Evolutionary conservation across 2,113 vertebrate species (phyloP).

Genomic region (Phyllostomus discolor): DNA sequence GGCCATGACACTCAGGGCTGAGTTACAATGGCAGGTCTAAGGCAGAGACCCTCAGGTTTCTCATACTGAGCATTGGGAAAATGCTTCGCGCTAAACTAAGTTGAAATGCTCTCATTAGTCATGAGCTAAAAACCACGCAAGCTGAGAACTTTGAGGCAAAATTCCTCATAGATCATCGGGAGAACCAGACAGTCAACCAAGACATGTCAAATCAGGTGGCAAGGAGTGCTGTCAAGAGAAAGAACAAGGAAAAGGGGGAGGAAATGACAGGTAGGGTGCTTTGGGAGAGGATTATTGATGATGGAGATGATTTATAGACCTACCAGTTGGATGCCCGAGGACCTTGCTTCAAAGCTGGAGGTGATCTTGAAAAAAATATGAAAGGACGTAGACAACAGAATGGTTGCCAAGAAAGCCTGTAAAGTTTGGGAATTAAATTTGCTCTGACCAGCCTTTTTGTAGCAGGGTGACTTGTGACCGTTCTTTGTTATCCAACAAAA

Average conservation of each 20-base stretch:
- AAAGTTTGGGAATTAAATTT: background rate
- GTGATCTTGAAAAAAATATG: background rate
- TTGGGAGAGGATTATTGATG: background rate
- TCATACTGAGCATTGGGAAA: background rate
- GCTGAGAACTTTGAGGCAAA: background rate
- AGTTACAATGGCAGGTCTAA: background rate
- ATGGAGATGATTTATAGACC: background rate
- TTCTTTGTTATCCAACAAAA: background rate
- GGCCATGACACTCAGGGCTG: fast-evolving
- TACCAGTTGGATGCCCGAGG: background rate
- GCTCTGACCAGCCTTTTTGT: background rate
- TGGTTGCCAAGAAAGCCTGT: background rate
- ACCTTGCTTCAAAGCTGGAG: background rate
- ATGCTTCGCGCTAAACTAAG: background rate
- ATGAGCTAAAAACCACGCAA: background rate
- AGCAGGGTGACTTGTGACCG: background rate
- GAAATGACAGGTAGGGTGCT: background rate
- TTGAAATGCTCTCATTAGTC: background rate
- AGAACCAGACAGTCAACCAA: background rate
- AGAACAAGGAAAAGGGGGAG: background rate
- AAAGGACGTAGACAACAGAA: constrained; percentile 5
- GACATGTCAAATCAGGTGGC: background rate
- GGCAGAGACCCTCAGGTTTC: background rate
- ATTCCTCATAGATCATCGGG: background rate
- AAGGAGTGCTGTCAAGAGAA: background rate